Evolutionary conservation across 2,888 invertebrate genomes (phyloP), one percentile per base, ranked within the genome.

Genomic region (Eubasilissa splendida): DNA sequence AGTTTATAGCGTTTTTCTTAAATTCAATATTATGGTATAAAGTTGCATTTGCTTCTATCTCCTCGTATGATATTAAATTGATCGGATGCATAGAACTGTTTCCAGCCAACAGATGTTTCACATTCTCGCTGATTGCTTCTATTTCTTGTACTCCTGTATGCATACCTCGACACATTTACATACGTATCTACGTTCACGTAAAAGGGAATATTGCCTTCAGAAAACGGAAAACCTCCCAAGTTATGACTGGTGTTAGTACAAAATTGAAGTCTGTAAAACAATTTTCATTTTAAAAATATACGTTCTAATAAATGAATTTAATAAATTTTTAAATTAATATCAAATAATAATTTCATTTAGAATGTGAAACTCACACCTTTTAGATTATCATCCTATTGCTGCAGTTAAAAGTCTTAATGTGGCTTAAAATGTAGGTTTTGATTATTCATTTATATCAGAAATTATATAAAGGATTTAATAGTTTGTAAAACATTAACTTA

Each of bases 101-200:
- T 58, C 4, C 53, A 4, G 54, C 53, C 14, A 70, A 70, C 70
- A 70, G 70, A 70, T 54, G 70, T 70, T 70, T 14, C 54, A 53
- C 53, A 22, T 70, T 54, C 22, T 54, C 53, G 54, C 54, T 70
- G 70, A 70, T 70, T 70, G 70, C 70, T 22, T 70, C 58, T 53
- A 54, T 53, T 53, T 14, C 70, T 70, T 54, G 22, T 53, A 14
- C 31, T 14, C 10, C 12, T 50, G 12, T 52, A 68, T 68, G 68
- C 50, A 50, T n/a, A 63, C 63, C 63, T 33, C 63, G 63, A 31
- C 63, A 63, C 63, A 63, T 63, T 63, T 63, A 31, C 63, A 63
- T 63, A 33, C 33, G 12, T 33, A 31, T 22, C 22, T 22, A 63
- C 63, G 42, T 63, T 63, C 63, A 10, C 33, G 63, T 63, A 63